Conservation (phyloP, 2,888 invertebrate genomes). For the Tenodera sinensis region DNA sequence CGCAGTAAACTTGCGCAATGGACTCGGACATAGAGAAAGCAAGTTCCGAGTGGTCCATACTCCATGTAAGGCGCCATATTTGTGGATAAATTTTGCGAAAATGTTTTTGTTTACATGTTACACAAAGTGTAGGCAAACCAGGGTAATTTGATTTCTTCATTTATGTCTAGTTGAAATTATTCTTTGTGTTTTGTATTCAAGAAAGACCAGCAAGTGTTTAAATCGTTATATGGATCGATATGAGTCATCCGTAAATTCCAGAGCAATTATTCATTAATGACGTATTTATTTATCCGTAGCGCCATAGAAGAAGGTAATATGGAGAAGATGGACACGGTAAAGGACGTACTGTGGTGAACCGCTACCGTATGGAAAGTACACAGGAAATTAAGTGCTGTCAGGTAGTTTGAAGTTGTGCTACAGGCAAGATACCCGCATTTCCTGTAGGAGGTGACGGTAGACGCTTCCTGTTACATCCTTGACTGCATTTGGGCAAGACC, state of each 20-base stretch:
- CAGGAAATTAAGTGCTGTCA: neutral
- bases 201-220: neutral
- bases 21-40: neutral
- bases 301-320: neutral
- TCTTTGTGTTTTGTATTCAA: neutral
- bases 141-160: too few species aligned
- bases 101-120: neutral
- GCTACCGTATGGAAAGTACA: neutral
- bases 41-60: neutral
- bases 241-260: neutral
- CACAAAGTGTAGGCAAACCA: too few species aligned
- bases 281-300: neutral
- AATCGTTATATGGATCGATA: neutral
- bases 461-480: neutral
- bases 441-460: neutral
- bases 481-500: constrained; percentile 23
- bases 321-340: neutral
- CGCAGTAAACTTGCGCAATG: neutral
- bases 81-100: neutral
- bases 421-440: neutral
- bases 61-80: neutral
- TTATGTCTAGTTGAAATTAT: too few species aligned
- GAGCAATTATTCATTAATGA: neutral
- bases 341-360: neutral
- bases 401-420: neutral